phyloP scores from a whole-genome alignment of 2,797 vertebrate species.

The Betta splendens region DNA sequence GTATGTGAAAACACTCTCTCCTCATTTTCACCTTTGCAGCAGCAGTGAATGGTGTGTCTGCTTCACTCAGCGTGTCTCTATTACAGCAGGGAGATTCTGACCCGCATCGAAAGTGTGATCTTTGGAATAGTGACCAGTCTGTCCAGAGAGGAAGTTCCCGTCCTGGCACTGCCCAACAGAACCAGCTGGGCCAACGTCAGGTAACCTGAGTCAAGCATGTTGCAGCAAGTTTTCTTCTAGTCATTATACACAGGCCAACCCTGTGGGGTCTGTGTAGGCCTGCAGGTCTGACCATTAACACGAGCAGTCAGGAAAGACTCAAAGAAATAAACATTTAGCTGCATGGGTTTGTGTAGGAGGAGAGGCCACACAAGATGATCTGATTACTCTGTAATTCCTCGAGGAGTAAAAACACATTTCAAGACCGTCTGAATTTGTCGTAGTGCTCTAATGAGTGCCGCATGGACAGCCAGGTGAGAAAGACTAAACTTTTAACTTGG shows the following conservation, averaged over 20 bases:
- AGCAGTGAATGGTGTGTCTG: neutral
- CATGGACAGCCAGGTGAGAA: slow-evolving; percentile 30
- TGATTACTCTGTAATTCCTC: slow-evolving; percentile 44
- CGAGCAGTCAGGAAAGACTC: slow-evolving; percentile 37
- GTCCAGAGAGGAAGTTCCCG: slow-evolving; percentile 86
- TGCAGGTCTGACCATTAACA: slow-evolving; percentile 48
- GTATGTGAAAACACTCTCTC: neutral
- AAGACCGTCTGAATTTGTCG: slow-evolving; percentile 36
- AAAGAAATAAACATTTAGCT: slow-evolving; percentile 45
- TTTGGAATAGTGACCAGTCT: slow-evolving; percentile 82
- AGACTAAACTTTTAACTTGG: slow-evolving; percentile 21
- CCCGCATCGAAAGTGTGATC: slow-evolving; percentile 88
- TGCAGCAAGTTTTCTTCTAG: slow-evolving; percentile 10
- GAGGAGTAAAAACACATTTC: slow-evolving; percentile 33
- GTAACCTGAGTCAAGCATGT: slow-evolving; percentile 69
- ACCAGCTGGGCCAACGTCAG: slow-evolving; percentile 88
- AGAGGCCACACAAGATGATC: slow-evolving; percentile 64
- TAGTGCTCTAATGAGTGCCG: slow-evolving; percentile 23
- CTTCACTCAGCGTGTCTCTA: neutral
- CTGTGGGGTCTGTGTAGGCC: slow-evolving; percentile 30
- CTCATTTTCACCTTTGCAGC: neutral
- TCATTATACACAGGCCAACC: slow-evolving; percentile 11
- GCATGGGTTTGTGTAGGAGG: slow-evolving; percentile 20
- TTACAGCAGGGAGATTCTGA: slow-evolving; percentile 85
- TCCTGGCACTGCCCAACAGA: slow-evolving; percentile 84